Base-by-base conservation (phyloP, 2,113 vertebrate species). In the Paramormyrops kingsleyae region DNA sequence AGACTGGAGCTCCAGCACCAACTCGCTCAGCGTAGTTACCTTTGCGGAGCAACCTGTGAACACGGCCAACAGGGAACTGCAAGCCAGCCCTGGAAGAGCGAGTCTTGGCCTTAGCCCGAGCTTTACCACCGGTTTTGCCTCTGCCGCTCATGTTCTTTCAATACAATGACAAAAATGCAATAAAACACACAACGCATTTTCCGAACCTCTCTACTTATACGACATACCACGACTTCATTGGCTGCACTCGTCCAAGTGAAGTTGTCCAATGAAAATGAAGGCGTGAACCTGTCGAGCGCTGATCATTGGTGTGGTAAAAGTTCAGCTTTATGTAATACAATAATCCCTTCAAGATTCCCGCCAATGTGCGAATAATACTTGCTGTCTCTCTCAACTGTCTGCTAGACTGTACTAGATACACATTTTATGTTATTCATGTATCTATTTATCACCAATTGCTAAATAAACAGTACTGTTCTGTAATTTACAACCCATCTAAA, bases 171-270 rank as follows among this genome's bases (percentile, higher is more conserved):
- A 19, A 53, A 0, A 5, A 50, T 15, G 0, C 0, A 50, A 0
- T 12, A 15, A 50, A 50, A 15, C 0, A 50, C 0, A 50, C 12
- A 13, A 0, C 0, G 0, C 0, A 50, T 0, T 49, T 50, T 3
- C 49, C 0, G 0, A 50, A 50, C 10, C 12, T 50, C 49, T 15
- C 3, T 24, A 59, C 21, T 59, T 59, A 59, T 59, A 59, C 6
- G 6, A 24, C 56, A 59, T 59, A 59, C 56, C 5, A 5, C 56
- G 7, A 59, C 7, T 59, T 59, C 56, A 59, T 59, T 59, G 56
- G 56, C 21, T 59, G 5, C 19, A 59, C 6, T 8, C 6, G 56
- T 24, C 7, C 21, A 59, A 8, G 6, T 59, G 7, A 59, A 7
- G 7, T 59, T 24, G 21, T 59, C 56, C 56, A 59, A 59, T 59